Base-by-base conservation (phyloP, 2,113 vertebrate genomes). In the Coptodon bakossiorum region DNA sequence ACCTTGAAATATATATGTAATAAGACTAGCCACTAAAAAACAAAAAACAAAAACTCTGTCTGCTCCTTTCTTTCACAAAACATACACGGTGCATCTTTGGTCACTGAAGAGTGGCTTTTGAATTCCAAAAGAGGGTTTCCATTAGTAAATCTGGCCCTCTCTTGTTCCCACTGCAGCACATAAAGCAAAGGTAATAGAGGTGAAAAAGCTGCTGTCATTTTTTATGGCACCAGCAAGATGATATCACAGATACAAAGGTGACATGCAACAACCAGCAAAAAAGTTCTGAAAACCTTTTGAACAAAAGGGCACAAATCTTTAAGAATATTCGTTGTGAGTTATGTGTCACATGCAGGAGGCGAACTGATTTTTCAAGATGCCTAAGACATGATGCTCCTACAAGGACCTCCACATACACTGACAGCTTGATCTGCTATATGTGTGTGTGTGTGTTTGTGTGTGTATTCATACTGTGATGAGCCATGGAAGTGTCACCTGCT, bases 401-500 rank as follows among this genome's bases (percentile, higher is more conserved):
- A 91, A 71, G 38, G 45, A 84, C 76, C 45, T 85, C 34, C 50
- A 48, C 53, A 78, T 14, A 48, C 43, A 53, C 45, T 81, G 48
- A 48, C 48, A 81, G 81, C 3, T 48, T 61, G 22, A 50, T 24
- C 4, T n/a, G 11, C 40, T 57, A 22, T 73, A 4, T 31, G 19
- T 85, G 59, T 63, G 48, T 81, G 79, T 88, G 45, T 63, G 59
- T 84, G 34, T 82, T 19, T 86, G 76, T 43, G 66, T 85, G 61
- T 6, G 14, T 89, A 84, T 78, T 50, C 43, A 63, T 80, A 52
- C 57, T 85, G 61, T 90, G 81, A 91, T 89, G 86, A 84, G 81
- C 78, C 82, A 24, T 73, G 40, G 83, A 88, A 80, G 81, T 68
- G 88, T 89, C 92, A 93, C 91, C 90, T 92, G 91, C 84, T 61